Evolutionary conservation across 2,113 vertebrate species (phyloP), one percentile per base, ranked within the genome.

Genomic region (Anolis sagrei): DNA sequence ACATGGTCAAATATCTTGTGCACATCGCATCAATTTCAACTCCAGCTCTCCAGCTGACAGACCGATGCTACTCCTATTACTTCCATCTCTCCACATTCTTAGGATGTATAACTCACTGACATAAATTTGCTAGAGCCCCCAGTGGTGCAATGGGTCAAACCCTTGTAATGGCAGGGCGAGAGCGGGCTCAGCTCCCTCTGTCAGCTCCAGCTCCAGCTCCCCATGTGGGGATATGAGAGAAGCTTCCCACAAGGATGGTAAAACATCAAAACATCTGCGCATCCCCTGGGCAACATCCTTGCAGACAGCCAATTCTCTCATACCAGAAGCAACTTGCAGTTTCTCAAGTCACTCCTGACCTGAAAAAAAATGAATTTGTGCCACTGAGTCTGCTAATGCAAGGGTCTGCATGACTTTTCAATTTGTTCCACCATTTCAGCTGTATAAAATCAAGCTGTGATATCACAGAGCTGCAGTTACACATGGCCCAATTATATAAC

Each of bases 401-500:
- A 75, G 23, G 6, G 51, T 32, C 27, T 75, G 39, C 84, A 64
- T 36, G 44, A 39, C 16, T 51, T 81, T 74, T 77, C 54, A 18
- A 4, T 75, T 84, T 54, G 32, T 49, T 81, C 83, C 73, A 76
- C 34, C 84, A 81, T 5, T 68, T 48, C 85, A 3, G 73, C 58
- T 64, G 25, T 84, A 44, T 80, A 87, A 83, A 62, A 81, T 76
- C 80, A 89, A 90, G 80, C 66, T 86, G 58, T 62, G 79, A 82
- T 86, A 82, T 79, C 75, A 86, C 1, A 89, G 36, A 81, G 80
- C 80, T 88, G 79, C 44, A 91, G 82, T 68, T 81, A 88, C 90
- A 90, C 92, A 91, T 32, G 86, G 84, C 86, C 49, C 91, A 84
- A 61, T 3, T 29, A 84, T 36, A 54, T 29, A 79, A 49, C 21